These are phyloP conservation scores for Zaprionus inermis DNA, from an alignment of 1,140 invertebrate genomes.

Conservation along the genomic window DNA sequence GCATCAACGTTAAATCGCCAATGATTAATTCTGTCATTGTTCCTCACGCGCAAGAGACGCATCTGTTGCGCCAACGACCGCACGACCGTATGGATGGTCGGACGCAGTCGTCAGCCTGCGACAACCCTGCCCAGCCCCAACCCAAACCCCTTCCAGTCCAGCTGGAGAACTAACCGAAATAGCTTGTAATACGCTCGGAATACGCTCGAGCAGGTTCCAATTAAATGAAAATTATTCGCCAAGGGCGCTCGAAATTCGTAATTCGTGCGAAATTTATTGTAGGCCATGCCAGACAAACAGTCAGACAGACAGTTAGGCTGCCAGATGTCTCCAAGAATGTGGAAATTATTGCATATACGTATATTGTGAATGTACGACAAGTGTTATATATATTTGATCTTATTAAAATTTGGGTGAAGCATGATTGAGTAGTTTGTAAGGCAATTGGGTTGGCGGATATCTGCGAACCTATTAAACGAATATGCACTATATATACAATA, in stretches of 20 bases:
- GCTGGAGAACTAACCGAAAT: conserved; percentile 51
- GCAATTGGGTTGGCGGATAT: neutral
- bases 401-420: neutral
- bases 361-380: conserved; percentile 30
- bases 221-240: conserved; percentile 74
- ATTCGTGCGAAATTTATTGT: conserved; percentile 75
- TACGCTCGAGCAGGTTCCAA: conserved; percentile 65
- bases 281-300: conserved; percentile 35
- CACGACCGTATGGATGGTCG: conserved; percentile 20
- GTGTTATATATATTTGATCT: neutral
- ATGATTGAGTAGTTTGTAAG: neutral
- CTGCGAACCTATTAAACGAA: too few relatives aligned
- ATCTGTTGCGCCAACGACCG: conserved; percentile 78
- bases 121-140: neutral
- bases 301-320: neutral
- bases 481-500: too few relatives aligned
- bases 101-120: neutral
- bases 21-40: conserved; percentile 79
- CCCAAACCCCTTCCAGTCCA: conserved; percentile 22
- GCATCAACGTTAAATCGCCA: conserved; percentile 64
- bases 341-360: conserved; percentile 31
- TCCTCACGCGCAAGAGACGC: conserved; percentile 61
- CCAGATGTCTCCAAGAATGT: conserved; percentile 8
- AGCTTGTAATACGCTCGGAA: conserved; percentile 44
- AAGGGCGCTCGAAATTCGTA: conserved; percentile 52